Base-by-base conservation (phyloP, 2,113 vertebrate genomes). In the Cercopithecus mona region DNA sequence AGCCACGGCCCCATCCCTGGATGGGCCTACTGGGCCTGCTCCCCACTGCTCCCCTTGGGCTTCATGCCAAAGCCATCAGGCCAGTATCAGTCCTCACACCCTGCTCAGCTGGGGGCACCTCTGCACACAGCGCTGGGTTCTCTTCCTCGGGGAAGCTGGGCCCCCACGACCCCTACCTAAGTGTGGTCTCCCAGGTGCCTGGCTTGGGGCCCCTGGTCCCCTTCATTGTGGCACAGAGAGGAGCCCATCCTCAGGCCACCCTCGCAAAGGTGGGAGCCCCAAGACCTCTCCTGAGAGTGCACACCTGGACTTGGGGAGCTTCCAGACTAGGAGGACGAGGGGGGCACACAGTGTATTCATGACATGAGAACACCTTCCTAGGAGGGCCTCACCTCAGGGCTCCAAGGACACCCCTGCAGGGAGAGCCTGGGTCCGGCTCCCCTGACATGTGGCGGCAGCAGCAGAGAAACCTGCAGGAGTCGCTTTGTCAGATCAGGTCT, bases 81-180 rank as follows among this genome's bases (percentile, higher is more conserved):
- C 72, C 9, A 48, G 14, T 0, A 1, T 32, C 14, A 8, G 30
- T 32, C 55, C 27, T 73, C 82, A 50, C 68, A 11, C 8, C 11
- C 12, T 10, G 20, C 57, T 35, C 38, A 3, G 14, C 10, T 25
- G 0, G 0, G 8, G 8, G 14, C 16, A 18, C 32, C 40, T 11
- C 10, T 30, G n/a, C n/a, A 57, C 52, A 27, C 52, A 22, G 7
- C 3, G 5, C 27, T 64, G 61, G 12, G 12, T 64, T n/a, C n/a
- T 55, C 64, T 48, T 85, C 10, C 64, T 55, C 5, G 2, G 45
- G 73, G 2, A 57, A 79, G 27, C 66, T 30, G 2, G 13, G 11
- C 35, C n/a, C 40, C 18, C 3, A 22, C n/a, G 59, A 64, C 13
- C 8, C 48, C 45, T 1, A 0, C 48, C 75, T 38, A 14, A 18